Evolutionary conservation across 1,140 invertebrate genomes (phyloP).

Genomic region (Orussus abietinus): DNA sequence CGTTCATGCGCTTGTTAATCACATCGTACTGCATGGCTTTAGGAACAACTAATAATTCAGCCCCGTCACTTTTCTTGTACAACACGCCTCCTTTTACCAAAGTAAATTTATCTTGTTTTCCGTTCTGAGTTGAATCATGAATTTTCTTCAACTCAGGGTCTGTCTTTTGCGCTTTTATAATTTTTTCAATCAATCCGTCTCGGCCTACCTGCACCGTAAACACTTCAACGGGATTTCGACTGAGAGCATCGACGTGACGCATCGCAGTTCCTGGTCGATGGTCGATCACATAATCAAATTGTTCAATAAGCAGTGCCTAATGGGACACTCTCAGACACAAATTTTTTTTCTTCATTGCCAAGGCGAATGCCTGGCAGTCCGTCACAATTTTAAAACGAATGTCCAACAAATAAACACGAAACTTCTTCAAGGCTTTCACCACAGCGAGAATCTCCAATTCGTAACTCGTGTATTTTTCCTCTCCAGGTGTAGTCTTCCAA

Average conservation of each 20-base stretch:
- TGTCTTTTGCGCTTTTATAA: constrained; percentile 8
- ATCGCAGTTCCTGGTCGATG: constrained; percentile 15
- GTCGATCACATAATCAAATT: constrained; percentile 14
- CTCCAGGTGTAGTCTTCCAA: constrained; percentile 12
- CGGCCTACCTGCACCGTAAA: constrained; percentile 1
- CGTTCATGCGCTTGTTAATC: no score
- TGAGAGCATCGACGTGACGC: constrained; percentile 17
- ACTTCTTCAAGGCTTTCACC: constrained; percentile 36
- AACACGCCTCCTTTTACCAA: constrained; percentile 9
- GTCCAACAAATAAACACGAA: constrained; percentile 40
- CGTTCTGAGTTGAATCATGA: neutral
- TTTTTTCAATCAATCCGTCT: constrained; percentile 6
- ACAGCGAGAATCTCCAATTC: constrained; percentile 40
- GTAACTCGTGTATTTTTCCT: constrained; percentile 33
- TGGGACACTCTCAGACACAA: constrained; percentile 29
- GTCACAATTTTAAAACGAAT: constrained; percentile 34
- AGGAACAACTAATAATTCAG: constrained; percentile 14
- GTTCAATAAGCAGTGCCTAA: constrained; percentile 33
- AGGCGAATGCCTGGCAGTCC: constrained; percentile 32
- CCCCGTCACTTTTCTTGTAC: constrained; percentile 6
- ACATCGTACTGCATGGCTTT: constrained; percentile 17
- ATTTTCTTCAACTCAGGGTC: constrained; percentile 9
- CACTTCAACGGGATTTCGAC: constrained; percentile 24
- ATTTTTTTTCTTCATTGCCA: constrained; percentile 28
- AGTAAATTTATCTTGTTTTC: constrained; percentile 2